Evolutionary conservation across 64 coral and sea anemone genomes (phyloP), one percentile per base, ranked within the genome.

Genomic region (Montipora sp.): DNA sequence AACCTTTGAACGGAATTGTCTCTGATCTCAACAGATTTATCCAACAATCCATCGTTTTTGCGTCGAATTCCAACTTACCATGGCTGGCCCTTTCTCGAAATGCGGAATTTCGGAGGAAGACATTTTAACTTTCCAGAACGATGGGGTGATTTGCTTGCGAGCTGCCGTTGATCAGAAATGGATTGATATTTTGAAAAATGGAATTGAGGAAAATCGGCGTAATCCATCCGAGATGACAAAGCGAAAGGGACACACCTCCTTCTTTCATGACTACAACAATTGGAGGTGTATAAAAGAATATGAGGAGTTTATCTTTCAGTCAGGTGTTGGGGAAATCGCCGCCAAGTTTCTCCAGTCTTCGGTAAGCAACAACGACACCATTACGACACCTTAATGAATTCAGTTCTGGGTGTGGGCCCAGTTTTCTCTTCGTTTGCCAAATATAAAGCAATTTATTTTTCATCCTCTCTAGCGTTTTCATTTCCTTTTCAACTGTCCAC

Each of bases 241-340:
- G 13, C 75, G 88, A 4, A 89, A 89, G 51, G 58, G 75, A 0
- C 88, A 89, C 88, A 22, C 75, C 57, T 79, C 88, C 79, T 79
- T 79, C 55, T 89, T 89, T 79, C 88, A 89, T 43, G 88, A 89
- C 15, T 79, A 89, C 75, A 18, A 43, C 57, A 89, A 89, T 44
- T 89, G 88, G 88, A 48, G 57, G 0, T 46, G 47, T 27, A 67
- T 79, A 7, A 75, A 55, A 8, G 75, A 89, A 66, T 89, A 79
- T 55, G 44, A 89, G 51, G 88, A 89, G 55, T 89, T 89, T n/a
- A 49, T 89, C 19, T 67, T 67, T 14, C 75, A 89, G 3, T 79
- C 88, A 1, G 75, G 75, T 18, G 75, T 68, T 5, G 88, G 73
- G 44, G 88, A 89, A 69, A 68, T 89, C 19, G 75, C 75, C 5